These are phyloP conservation scores for Diadromus collaris DNA, from an alignment of 2,888 invertebrate species.

Conservation along the genomic window DNA sequence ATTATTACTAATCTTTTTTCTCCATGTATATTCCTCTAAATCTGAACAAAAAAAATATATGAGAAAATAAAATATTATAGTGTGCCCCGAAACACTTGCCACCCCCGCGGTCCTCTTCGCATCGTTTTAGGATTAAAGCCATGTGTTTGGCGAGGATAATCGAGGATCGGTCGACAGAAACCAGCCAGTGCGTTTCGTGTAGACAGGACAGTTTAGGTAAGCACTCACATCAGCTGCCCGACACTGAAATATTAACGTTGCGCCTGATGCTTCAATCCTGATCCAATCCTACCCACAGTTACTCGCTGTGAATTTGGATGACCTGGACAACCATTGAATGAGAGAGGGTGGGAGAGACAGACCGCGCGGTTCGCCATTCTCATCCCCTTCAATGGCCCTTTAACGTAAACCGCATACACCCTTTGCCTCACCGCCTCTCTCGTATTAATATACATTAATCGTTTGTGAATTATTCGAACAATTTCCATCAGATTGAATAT, in stretches of 20 bases:
- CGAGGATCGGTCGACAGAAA: constrained; percentile 5
- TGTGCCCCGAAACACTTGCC: constrained; percentile 8
- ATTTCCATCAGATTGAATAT: constrained; percentile 25
- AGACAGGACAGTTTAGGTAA: constrained; percentile 9
- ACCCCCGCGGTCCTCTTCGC: background rate
- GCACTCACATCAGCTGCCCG: constrained; percentile 31
- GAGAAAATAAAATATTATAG: background rate
- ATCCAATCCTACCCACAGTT: constrained; percentile 10
- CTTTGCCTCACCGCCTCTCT: constrained; percentile 6
- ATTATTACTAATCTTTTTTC: too few species aligned
- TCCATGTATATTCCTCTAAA: too few species aligned
- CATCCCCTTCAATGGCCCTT: constrained; percentile 32
- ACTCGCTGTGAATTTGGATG: constrained; percentile 7
- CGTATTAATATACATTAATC: constrained; percentile 18
- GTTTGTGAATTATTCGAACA: constrained; percentile 24
- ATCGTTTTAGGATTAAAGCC: background rate
- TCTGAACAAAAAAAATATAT: background rate
- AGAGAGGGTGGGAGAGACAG: background rate
- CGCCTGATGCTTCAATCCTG: constrained; percentile 11
- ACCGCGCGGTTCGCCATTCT: constrained; percentile 30
- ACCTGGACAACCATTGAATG: constrained; percentile 14
- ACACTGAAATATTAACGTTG: constrained; percentile 49
- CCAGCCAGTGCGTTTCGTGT: too few species aligned
- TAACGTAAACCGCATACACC: constrained; percentile 14
- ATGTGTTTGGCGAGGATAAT: constrained; percentile 31